A percentile compares a stretch with the other conserved stretches of the same genome.
Evolutionary conservation across 2,888 invertebrate genomes (phyloP).

Genomic region (Proisotoma minuta): DNA sequence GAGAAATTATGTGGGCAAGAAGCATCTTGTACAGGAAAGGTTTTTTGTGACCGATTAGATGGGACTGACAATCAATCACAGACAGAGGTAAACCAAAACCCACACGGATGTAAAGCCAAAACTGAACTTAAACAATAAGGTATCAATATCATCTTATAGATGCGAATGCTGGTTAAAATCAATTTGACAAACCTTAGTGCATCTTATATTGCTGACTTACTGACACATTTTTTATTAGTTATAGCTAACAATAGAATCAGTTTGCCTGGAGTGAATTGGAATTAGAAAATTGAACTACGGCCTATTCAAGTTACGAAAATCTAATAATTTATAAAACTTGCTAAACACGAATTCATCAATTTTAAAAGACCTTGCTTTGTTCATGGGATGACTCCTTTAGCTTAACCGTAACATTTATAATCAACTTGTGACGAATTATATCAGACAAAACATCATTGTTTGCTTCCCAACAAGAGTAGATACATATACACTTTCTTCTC

Average conservation of each 20-base stretch:
- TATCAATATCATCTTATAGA: not conserved
- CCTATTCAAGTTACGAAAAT: too few species aligned
- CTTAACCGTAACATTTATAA: slow-evolving; percentile 10
- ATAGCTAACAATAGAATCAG: too few species aligned
- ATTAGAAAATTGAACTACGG: too few species aligned
- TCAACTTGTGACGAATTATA: slow-evolving; percentile 5
- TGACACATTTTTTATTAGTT: too few species aligned
- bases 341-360: not conserved
- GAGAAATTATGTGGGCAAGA: too few species aligned
- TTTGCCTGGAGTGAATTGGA: too few species aligned
- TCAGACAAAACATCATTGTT: not conserved
- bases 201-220: too few species aligned
- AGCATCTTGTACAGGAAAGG: too few species aligned
- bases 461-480: not conserved
- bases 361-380: slow-evolving; percentile 10
- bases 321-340: too few species aligned
- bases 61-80: not conserved
- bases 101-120: not conserved
- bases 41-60: too few species aligned
- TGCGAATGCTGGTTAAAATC: too few species aligned
- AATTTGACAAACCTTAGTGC: too few species aligned
- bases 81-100: not conserved
- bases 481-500: not conserved
- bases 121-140: not conserved
- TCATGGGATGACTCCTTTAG: not conserved